Base-by-base conservation (phyloP, 2,113 vertebrate species). In the Martes martes region DNA sequence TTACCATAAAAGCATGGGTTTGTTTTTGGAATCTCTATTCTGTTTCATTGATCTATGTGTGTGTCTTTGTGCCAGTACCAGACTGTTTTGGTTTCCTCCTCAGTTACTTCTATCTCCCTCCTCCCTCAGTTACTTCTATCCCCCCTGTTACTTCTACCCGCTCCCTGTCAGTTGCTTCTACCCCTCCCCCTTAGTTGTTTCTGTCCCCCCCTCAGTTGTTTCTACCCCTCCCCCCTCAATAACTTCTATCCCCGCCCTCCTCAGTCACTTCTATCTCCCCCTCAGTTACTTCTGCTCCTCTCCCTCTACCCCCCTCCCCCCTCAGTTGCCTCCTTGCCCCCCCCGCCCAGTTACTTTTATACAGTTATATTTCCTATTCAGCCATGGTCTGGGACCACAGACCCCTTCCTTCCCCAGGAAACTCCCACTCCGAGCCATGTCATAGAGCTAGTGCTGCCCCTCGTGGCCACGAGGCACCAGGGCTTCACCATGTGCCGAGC, bases 391-490 rank as follows among this genome's bases (percentile, higher is more conserved):
- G 23, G 52, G 6, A 31, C 59, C n/a, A 42, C 1, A 0, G 4
- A 3, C 55, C 57, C 36, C 24, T 50, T 23, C 5, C 11, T 50
- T 74, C 50, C 67, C 45, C 9, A 1, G 42, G 18, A 14, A 6
- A 2, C 6, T 18, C 45, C 36, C 15, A 13, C 24, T 23, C 33
- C 7, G 11, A 11, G 7, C 67, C 16, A 11, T 26, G 67, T 85
- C 82, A 19, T 6, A 14, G 76, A 31, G 33, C 79, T 1, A 3
- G 16, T 1, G 0, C 28, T 52, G 50, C 31, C 28, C 26, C 45
- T 0, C 2, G 31, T 8, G 63, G 57, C 71, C 71, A 47, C 0
- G 1, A 36, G 11, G 6, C 11, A 39, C 18, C 6, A 2, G 42
- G 59, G 57, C 42, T 28, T 93, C 45, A 23, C 15, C 15, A 47